Evolutionary conservation across 2,797 vertebrate species (phyloP).

Genomic region (Hoplostethus atlanticus): DNA sequence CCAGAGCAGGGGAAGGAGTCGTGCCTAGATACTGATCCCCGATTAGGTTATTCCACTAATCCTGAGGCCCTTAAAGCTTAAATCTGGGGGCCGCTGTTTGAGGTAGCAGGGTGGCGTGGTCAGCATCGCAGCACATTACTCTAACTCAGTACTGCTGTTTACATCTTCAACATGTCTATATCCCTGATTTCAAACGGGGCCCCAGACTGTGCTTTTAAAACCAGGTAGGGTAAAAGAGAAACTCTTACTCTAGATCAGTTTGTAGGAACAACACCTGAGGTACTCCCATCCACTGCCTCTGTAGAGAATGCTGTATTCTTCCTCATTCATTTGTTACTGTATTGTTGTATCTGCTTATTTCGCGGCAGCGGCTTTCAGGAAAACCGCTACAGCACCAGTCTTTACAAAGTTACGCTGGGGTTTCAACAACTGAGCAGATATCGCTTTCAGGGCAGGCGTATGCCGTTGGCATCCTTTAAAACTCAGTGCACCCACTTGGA

Average conservation of each 20-base stretch:
- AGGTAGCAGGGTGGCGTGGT: not conserved
- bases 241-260: conserved; percentile 20
- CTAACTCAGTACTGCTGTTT: conserved; percentile 1
- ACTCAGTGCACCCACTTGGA: conserved; percentile 3
- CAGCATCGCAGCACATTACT: not conserved
- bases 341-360: conserved; percentile 41
- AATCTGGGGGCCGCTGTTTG: conserved; percentile 14
- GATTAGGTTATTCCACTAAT: conserved; percentile 22
- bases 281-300: conserved; percentile 36
- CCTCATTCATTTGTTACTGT: conserved; percentile 43
- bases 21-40: conserved; percentile 38
- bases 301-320: conserved; percentile 51
- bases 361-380: conserved; percentile 12
- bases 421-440: not conserved
- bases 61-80: conserved; percentile 4
- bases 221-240: conserved; percentile 18
- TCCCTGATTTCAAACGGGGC: conserved; percentile 1
- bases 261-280: conserved; percentile 6
- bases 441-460: not conserved
- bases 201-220: not conserved
- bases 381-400: conserved; percentile 13
- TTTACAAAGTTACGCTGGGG: not conserved
- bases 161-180: conserved; percentile 5
- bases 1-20: conserved; percentile 31
- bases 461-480: conserved; percentile 4